Percentiles rank a stretch among this genome's conserved stretches.
Evolutionary conservation across 2,797 vertebrate species (phyloP).

Genomic region (Petrocephalus sullivani): DNA sequence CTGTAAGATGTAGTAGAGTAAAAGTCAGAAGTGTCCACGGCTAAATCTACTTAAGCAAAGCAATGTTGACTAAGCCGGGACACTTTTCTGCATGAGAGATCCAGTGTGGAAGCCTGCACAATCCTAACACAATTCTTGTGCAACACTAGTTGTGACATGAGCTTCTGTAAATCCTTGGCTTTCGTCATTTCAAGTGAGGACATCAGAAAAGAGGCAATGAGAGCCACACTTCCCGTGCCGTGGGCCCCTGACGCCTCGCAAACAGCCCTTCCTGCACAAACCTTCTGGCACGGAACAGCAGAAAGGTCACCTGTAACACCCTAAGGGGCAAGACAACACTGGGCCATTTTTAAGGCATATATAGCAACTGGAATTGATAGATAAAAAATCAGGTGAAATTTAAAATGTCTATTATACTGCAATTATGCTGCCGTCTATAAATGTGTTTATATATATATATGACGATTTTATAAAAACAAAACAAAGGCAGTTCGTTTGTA

Average conservation of each 20-base stretch:
- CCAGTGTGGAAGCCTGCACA: not conserved
- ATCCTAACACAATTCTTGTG: not conserved
- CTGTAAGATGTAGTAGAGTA: too few relatives aligned
- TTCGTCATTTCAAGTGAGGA: not conserved
- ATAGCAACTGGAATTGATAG: not conserved
- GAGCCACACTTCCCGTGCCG: not conserved
- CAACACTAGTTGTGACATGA: not conserved
- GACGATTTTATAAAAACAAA: not conserved
- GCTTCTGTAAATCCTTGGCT: not conserved
- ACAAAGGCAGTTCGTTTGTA: not conserved
- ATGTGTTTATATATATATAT: not conserved
- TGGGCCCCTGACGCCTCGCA: not conserved
- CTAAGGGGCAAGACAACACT: not conserved
- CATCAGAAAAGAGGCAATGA: not conserved
- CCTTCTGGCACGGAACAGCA: not conserved
- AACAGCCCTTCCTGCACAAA: not conserved
- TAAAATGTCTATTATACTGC: not conserved
- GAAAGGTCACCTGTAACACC: not conserved
- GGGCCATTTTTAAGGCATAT: not conserved
- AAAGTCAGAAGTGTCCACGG: not conserved
- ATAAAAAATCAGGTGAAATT: not conserved
- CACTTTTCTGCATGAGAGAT: not conserved
- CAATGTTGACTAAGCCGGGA: not conserved
- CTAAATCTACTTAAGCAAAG: not conserved
- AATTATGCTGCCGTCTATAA: not conserved